Evolutionary conservation across 1,140 invertebrate species (phyloP).

Genomic region (Aplysia californica): DNA sequence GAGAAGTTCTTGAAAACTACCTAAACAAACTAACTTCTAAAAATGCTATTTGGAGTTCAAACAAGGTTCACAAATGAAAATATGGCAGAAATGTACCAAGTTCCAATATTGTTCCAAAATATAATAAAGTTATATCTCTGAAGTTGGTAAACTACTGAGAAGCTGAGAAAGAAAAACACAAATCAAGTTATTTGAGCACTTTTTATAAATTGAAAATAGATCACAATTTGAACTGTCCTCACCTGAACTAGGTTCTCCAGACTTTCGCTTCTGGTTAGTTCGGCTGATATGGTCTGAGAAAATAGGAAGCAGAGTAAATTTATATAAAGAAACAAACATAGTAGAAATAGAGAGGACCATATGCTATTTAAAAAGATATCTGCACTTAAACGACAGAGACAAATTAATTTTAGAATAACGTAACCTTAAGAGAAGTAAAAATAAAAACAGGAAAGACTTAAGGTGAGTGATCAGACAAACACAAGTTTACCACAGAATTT

Average conservation of each 20-base stretch:
- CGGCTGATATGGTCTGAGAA: not conserved
- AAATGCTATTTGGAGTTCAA: too few species aligned
- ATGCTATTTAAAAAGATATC: too few species aligned
- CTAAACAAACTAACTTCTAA: too few species aligned
- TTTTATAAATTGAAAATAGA: not conserved
- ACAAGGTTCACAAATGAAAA: too few species aligned
- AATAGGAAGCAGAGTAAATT: too few species aligned
- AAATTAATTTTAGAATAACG: not conserved
- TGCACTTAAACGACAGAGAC: too few species aligned
- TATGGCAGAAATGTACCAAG: not conserved
- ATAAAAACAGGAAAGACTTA: not conserved
- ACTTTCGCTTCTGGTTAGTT: conserved; percentile 45
- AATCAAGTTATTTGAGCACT: not conserved
- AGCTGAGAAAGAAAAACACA: not conserved
- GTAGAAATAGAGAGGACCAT: too few species aligned
- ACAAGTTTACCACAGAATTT: not conserved
- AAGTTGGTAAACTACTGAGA: not conserved
- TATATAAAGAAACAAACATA: too few species aligned
- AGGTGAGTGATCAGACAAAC: not conserved
- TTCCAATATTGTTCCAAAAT: not conserved
- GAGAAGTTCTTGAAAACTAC: too few species aligned
- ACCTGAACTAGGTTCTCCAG: conserved; percentile 53
- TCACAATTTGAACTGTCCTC: too few species aligned
- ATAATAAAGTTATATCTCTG: not conserved
- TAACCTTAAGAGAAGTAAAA: not conserved